A percentile compares a stretch with the other conserved stretches of the same genome.
Conservation (phyloP, 2,888 invertebrate species). For the Drosophila algonquin region DNA sequence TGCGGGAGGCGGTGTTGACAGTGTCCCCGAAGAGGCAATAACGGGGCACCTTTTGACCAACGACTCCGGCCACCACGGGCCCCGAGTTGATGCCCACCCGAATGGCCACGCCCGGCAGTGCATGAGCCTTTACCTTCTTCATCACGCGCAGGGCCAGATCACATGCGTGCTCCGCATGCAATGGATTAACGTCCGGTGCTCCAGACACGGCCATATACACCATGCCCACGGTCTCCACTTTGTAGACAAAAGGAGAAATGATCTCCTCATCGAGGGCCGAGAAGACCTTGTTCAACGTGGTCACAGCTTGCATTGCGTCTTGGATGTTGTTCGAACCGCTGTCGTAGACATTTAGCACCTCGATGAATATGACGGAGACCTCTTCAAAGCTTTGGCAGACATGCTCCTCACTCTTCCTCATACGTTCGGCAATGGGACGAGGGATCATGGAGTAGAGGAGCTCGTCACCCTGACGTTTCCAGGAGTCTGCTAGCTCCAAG, state of each 20-base stretch:
- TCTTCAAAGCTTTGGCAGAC: conserved; percentile 90
- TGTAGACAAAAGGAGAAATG: conserved; percentile 93
- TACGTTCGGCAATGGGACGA: conserved; percentile 91
- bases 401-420: conserved; percentile 90
- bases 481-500: conserved; percentile 90
- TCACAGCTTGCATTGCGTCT: conserved; percentile 91
- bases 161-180: conserved; percentile 92
- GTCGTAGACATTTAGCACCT: conserved; percentile 82
- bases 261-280: conserved; percentile 93
- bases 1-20: conserved; percentile 95
- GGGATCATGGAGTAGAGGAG: conserved; percentile 97
- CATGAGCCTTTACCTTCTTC: conserved; percentile 88
- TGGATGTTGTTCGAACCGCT: conserved; percentile 81
- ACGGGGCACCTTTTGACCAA: conserved; percentile 92
- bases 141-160: conserved; percentile 92
- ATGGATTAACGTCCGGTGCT: conserved; percentile 90
- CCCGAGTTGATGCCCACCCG: conserved; percentile 91
- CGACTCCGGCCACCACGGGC: conserved; percentile 94
- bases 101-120: conserved; percentile 87
- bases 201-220: conserved; percentile 96
- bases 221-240: conserved; percentile 96
- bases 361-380: conserved; percentile 84
- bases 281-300: conserved; percentile 93
- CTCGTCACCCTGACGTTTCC: conserved; percentile 93
- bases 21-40: conserved; percentile 96